phyloP scores from a whole-genome alignment of 2,797 vertebrate genomes.

The Rhyacichthys aspro region DNA sequence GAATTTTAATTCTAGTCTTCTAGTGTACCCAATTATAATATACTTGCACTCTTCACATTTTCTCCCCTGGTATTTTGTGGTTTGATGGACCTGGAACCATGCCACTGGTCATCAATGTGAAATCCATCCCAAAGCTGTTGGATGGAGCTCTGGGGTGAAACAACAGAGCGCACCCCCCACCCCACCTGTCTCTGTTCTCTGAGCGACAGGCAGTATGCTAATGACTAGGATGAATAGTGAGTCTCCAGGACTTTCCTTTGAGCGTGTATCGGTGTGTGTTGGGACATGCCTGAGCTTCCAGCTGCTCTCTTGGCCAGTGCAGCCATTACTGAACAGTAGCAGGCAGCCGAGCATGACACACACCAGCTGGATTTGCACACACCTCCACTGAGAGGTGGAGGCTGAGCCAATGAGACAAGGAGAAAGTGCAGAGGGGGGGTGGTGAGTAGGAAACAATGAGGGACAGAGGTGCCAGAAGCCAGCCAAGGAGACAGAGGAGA shows the following conservation, averaged over 20 bases:
- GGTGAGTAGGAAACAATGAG: constrained; percentile 28
- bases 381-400: constrained; percentile 62
- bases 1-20: too few relatives aligned
- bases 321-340: constrained; percentile 69
- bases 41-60: constrained; percentile 38
- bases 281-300: constrained; percentile 53
- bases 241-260: constrained; percentile 53
- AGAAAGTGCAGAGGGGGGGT: constrained; percentile 16
- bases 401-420: constrained; percentile 48
- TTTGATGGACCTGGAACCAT: constrained; percentile 68
- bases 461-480: constrained; percentile 29
- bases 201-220: constrained; percentile 69
- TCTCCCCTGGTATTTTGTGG: constrained; percentile 59
- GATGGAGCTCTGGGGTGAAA: constrained; percentile 61
- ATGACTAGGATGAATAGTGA: constrained; percentile 66
- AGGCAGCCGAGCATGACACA: constrained; percentile 74
- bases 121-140: constrained; percentile 63
- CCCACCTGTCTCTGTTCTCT: constrained; percentile 51
- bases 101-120: constrained; percentile 67
- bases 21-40: background rate
- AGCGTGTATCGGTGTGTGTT: constrained; percentile 20
- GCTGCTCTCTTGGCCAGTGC: constrained; percentile 68
- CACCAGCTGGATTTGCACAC: constrained; percentile 72
- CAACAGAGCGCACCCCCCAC: constrained; percentile 47
- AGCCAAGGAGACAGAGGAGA: constrained; percentile 34